Conservation (phyloP, 2,797 vertebrate species). For the Pangasius sanitwongsei region DNA sequence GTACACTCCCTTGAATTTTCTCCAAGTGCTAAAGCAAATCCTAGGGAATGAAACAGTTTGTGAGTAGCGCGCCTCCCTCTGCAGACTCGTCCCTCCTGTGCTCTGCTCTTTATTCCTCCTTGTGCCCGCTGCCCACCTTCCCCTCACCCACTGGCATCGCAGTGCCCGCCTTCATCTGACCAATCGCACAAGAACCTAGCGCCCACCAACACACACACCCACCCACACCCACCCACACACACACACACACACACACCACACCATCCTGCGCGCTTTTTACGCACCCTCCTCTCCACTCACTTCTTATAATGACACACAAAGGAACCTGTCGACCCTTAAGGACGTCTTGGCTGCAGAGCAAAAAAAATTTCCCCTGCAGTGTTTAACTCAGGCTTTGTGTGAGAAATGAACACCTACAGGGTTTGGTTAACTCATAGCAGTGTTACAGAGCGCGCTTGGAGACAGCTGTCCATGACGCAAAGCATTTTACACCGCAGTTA, state of each 20-base stretch:
- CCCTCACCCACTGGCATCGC: constrained; percentile 45
- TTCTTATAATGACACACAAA: not conserved
- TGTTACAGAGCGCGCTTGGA: not conserved
- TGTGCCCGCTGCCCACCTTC: constrained; percentile 52
- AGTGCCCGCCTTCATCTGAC: constrained; percentile 57
- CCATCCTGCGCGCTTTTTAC: not conserved
- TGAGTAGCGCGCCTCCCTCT: constrained; percentile 20
- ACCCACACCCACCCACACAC: constrained; percentile 37
- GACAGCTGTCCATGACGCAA: not conserved
- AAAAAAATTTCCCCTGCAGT: not conserved
- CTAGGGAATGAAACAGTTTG: not conserved
- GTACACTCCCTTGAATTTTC: constrained; percentile 20
- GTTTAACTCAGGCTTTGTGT: not conserved
- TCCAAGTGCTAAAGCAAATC: constrained; percentile 37
- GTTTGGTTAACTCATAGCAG: not conserved
- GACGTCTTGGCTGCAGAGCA: too few species aligned
- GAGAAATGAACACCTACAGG: not conserved
- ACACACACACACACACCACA: not conserved
- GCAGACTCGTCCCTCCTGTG: constrained; percentile 40
- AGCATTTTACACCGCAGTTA: not conserved
- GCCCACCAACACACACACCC: constrained; percentile 49
- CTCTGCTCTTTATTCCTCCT: constrained; percentile 50
- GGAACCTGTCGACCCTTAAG: not conserved
- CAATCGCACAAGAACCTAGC: constrained; percentile 67
- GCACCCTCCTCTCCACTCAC: not conserved